Conservation (phyloP, 2,797 vertebrate species). For the Melopsittacus undulatus region DNA sequence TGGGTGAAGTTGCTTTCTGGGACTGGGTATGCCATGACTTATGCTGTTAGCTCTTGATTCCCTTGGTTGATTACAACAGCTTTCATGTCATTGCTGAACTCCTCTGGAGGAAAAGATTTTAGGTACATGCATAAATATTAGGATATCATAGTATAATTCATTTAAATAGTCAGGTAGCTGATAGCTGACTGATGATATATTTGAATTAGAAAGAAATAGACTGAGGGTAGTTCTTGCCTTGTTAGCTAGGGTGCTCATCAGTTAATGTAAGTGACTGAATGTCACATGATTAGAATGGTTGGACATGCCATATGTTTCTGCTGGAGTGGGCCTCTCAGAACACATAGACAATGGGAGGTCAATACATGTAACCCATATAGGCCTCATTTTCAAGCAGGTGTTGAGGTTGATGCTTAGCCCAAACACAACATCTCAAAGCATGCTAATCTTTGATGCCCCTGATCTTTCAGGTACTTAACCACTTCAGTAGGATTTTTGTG, state of each 20-base stretch:
- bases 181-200: background rate
- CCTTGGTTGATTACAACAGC: background rate
- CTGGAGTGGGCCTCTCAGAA: background rate
- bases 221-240: background rate
- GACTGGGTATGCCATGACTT: background rate
- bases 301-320: background rate
- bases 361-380: accelerated
- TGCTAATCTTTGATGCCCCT: background rate
- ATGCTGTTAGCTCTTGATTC: background rate
- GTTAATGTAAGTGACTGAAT: background rate
- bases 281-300: background rate
- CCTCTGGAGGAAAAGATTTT: background rate
- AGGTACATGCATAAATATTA: background rate
- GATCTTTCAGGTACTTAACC: background rate
- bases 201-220: background rate
- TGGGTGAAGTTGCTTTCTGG: background rate
- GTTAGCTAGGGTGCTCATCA: background rate
- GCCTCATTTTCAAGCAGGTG: background rate
- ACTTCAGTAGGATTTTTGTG: background rate
- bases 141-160: background rate
- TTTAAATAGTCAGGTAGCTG: background rate
- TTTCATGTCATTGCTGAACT: background rate
- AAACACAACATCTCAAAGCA: background rate
- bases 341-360: background rate
- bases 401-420: background rate